Evolutionary conservation across 2,888 invertebrate genomes (phyloP), one percentile per base, ranked within the genome.

Genomic region (Pristionchus entomophagus): DNA sequence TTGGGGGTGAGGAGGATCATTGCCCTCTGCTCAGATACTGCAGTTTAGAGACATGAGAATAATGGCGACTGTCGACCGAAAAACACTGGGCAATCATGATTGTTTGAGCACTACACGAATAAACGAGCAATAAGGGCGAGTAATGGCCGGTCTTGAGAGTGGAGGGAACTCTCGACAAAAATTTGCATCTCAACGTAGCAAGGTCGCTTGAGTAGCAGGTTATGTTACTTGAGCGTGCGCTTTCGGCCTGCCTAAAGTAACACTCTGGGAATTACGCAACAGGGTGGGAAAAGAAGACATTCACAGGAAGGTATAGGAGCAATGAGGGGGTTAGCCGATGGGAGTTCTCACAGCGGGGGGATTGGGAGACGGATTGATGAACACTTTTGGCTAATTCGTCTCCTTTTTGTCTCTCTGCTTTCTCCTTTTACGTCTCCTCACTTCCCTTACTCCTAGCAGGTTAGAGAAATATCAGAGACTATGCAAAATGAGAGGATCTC

Each of bases 331-430:
- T n/a, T 73, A 73, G 26, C 38, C n/a, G 5, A 38, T n/a, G n/a
- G 45, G 41, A 41, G 73, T 73, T 73, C 73, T 73, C 73, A 73
- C n/a, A 6, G 41, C 14, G 45, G 19, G 17, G 41, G n/a, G 73
- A 73, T 45, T 41, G 41, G 8, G 4, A 69, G 38, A 35, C 5
- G 38, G n/a, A 73, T 73, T 45, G 41, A 73, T 73, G 65, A 65
- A 65, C 65, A 35, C 65, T 35, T 65, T 35, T n/a, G 2, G 1
- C 45, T 45, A 73, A 73, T 73, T 73, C 73, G 73, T 38, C 73
- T 73, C 32, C 73, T 73, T 73, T 73, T 45, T 73, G 41, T 73
- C 41, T 73, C 73, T 41, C n/a, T 45, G 35, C n/a, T 26, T n/a
- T 17, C 26, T 19, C n/a, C 41, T 41, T 14, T 35, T 14, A 12